phyloP scores from a whole-genome alignment of 1,140 invertebrate genomes.

The Acromyrmex echinatior region DNA sequence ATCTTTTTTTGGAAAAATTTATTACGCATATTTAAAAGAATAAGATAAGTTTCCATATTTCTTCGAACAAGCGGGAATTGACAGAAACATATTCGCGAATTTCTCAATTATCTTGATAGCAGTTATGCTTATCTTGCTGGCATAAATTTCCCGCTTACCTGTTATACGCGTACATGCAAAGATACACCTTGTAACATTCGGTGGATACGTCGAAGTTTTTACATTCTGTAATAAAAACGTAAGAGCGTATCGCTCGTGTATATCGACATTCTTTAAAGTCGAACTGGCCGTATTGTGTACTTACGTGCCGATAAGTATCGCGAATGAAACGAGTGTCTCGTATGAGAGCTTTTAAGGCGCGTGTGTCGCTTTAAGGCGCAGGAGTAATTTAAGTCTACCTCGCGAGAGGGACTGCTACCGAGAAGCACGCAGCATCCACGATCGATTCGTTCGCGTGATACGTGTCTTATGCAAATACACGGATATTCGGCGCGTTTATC shows the following conservation, averaged over 20 bases:
- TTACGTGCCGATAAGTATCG: conserved; percentile 72
- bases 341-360: conserved; percentile 69
- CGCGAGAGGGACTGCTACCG: conserved; percentile 65
- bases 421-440: conserved; percentile 62
- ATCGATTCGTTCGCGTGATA: conserved; percentile 61
- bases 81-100: conserved; percentile 8
- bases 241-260: conserved; percentile 57
- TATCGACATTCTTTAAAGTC: conserved; percentile 63
- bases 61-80: not conserved
- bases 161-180: conserved; percentile 7
- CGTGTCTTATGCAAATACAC: conserved; percentile 57
- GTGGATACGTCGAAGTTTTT: conserved; percentile 48
- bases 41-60: not conserved
- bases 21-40: not conserved
- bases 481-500: conserved; percentile 42
- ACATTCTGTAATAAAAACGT: conserved; percentile 55
- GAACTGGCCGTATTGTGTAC: conserved; percentile 72
- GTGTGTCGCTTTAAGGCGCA: conserved; percentile 62
- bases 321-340: conserved; percentile 68
- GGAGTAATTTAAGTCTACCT: conserved; percentile 70
- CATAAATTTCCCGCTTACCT: conserved; percentile 33
- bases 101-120: conserved; percentile 50
- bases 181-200: conserved; percentile 26
- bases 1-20: not conserved
- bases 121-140: conserved; percentile 16